Conservation (phyloP, 2,797 vertebrate genomes). For the Eupleurogrammus muticus region DNA sequence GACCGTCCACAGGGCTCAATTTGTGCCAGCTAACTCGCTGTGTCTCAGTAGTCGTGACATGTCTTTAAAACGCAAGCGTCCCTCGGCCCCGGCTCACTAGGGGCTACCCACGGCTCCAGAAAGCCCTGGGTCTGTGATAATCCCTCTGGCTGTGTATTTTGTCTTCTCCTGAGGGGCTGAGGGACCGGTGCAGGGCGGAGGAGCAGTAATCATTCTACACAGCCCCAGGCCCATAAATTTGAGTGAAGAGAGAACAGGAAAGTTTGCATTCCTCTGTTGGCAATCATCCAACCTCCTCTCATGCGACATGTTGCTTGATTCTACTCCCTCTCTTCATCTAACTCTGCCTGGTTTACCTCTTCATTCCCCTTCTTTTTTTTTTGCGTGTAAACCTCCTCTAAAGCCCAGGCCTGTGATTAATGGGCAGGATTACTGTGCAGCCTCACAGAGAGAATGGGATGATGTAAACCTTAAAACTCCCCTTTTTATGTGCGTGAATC, state of each 20-base stretch:
- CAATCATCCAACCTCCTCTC: slow-evolving; percentile 20
- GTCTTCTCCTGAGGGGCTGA: slow-evolving; percentile 24
- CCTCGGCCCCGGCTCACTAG: slow-evolving; percentile 42
- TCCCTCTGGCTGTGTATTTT: slow-evolving; percentile 43
- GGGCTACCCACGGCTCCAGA: slow-evolving; percentile 21
- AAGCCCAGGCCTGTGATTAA: slow-evolving; percentile 55
- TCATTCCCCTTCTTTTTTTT: slow-evolving; percentile 16
- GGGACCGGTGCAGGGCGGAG: slow-evolving; percentile 2
- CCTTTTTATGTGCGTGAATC: slow-evolving; percentile 39
- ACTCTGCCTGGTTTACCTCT: slow-evolving; percentile 7
- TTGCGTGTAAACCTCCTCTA: slow-evolving; percentile 26
- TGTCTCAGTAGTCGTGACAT: slow-evolving; percentile 22
- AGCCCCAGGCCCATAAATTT: slow-evolving; percentile 60
- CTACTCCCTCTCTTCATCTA: not conserved
- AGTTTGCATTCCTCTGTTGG: slow-evolving; percentile 68
- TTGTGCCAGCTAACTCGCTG: not conserved
- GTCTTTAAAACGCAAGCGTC: slow-evolving; percentile 35
- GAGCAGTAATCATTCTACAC: slow-evolving; percentile 61
- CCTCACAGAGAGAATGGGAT: slow-evolving; percentile 19
- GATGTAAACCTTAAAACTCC: slow-evolving; percentile 22
- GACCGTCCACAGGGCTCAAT: slow-evolving; percentile 28
- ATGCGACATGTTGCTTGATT: slow-evolving; percentile 11
- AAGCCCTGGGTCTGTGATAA: slow-evolving; percentile 11
- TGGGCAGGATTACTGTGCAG: slow-evolving; percentile 44
- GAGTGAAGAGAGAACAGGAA: slow-evolving; percentile 50